Percentiles rank a stretch among this genome's conserved stretches.
Conservation (phyloP, 1,140 invertebrate species). For the Heliconius congener region DNA sequence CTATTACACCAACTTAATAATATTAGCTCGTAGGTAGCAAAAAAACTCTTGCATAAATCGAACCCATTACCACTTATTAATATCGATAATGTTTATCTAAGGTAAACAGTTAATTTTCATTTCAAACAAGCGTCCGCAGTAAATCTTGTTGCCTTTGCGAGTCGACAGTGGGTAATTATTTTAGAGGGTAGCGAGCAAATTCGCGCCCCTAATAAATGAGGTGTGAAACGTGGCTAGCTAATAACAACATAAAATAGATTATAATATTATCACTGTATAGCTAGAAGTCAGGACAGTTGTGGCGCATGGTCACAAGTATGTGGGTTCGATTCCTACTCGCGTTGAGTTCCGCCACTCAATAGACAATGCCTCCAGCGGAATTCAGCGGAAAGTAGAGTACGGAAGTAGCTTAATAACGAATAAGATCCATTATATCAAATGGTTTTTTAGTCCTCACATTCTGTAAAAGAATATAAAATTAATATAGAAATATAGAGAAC, state of each 20-base stretch:
- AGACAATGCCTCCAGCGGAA: no score
- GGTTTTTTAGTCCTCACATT: not conserved
- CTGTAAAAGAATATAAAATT: not conserved
- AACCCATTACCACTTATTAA: not conserved
- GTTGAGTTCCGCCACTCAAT: no score
- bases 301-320: no score
- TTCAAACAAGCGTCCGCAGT: constrained; percentile 11
- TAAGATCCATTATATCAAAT: no score
- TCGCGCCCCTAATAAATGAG: constrained; percentile 52
- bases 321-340: no score
- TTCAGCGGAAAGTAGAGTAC: no score
- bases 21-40: no score
- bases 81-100: not conserved
- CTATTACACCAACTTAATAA: no score
- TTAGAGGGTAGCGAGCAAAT: constrained; percentile 40
- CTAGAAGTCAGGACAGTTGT: no score
- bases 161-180: constrained; percentile 45
- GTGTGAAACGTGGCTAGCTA: constrained; percentile 31
- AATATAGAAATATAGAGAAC: not conserved
- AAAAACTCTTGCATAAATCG: not conserved
- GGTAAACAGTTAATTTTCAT: constrained; percentile 18
- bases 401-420: no score
- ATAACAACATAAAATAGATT: not conserved
- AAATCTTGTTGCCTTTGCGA: constrained; percentile 29
- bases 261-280: no score